These are phyloP conservation scores for Blastobasis adustella DNA, from an alignment of 2,888 invertebrate genomes.

Conservation along the genomic window DNA sequence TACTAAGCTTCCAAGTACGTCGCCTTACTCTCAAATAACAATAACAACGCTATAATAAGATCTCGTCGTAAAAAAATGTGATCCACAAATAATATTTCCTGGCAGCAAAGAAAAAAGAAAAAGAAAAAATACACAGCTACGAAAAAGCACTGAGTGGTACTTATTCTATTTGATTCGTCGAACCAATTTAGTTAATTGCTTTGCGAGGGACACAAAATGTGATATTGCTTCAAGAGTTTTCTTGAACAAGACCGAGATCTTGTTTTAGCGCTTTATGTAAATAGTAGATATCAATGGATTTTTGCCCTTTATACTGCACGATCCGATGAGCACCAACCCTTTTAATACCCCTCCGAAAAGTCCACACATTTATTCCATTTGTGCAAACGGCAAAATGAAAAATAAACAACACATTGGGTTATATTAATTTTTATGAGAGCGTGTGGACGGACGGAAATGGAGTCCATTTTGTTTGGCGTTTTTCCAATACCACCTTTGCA, in stretches of 20 bases:
- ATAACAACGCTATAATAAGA: conserved; percentile 52
- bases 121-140: conserved; percentile 8
- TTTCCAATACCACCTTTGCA: conserved; percentile 31
- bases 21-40: conserved; percentile 18
- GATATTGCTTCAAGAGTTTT: not conserved
- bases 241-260: not conserved
- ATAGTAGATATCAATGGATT: not conserved
- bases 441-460: conserved; percentile 21
- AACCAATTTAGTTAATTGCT: too few relatives aligned
- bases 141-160: conserved; percentile 3
- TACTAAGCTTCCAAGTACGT: conserved; percentile 78
- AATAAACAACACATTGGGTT: conserved; percentile 2
- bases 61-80: conserved; percentile 20
- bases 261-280: conserved; percentile 8
- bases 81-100: not conserved
- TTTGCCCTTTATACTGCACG: conserved; percentile 28
- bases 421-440: conserved; percentile 15
- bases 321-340: conserved; percentile 13
- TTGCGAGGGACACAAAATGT: too few relatives aligned
- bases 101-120: conserved; percentile 3
- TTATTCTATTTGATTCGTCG: conserved; percentile 17
- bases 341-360: not conserved
- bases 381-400: conserved; percentile 1
- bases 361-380: not conserved
- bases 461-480: conserved; percentile 28